Conservation (phyloP, 2,888 invertebrate species). For the Cheilosia impressa region DNA sequence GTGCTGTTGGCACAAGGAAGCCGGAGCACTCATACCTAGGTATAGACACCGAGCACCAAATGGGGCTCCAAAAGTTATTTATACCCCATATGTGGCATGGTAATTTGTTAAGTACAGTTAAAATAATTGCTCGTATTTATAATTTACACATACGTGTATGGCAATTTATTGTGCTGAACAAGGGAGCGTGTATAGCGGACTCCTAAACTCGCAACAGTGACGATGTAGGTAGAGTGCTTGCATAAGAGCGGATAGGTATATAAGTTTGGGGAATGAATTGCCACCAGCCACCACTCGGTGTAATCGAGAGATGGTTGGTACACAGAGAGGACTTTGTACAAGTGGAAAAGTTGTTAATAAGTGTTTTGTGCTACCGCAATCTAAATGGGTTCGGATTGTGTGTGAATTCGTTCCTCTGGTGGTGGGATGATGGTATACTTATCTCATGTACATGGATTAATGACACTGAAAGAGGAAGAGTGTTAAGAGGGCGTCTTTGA, state of each 20-base stretch:
- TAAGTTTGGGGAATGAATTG: conserved; percentile 48
- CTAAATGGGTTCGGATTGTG: conserved; percentile 49
- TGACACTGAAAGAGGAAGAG: not conserved
- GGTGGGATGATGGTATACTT: not conserved
- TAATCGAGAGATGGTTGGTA: conserved; percentile 18
- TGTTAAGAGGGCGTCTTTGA: not conserved
- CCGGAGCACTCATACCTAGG: conserved; percentile 55
- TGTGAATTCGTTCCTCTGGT: conserved; percentile 4
- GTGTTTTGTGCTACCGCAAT: conserved; percentile 56
- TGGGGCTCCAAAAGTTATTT: conserved; percentile 73
- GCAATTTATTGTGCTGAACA: conserved; percentile 82
- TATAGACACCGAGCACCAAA: conserved; percentile 56
- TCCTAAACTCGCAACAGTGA: conserved; percentile 24
- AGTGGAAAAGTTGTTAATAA: conserved; percentile 68
- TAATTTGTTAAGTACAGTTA: conserved; percentile 84
- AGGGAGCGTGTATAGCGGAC: conserved; percentile 75
- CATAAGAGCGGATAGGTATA: conserved; percentile 34
- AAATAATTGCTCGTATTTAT: conserved; percentile 84
- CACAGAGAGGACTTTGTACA: conserved; percentile 13
- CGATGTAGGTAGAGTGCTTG: conserved; percentile 10
- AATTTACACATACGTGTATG: conserved; percentile 83
- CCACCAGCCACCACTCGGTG: conserved; percentile 7
- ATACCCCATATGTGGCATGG: conserved; percentile 83
- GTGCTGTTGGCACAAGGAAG: conserved; percentile 35
- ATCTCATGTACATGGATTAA: not conserved